These are phyloP conservation scores for Diarsia mendica DNA, from an alignment of 2,888 invertebrate genomes.

Conservation along the genomic window DNA sequence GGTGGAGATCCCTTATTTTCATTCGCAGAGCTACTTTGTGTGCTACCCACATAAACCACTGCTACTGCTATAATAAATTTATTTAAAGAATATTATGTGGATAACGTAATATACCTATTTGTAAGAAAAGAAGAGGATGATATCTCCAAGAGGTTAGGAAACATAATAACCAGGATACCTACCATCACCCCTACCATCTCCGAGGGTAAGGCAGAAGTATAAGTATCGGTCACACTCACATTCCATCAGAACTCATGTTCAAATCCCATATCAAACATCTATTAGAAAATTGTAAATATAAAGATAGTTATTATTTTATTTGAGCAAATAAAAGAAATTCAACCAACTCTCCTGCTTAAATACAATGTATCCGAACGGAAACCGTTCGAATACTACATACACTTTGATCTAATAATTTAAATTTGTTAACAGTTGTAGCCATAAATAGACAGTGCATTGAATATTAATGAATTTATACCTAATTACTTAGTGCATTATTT, in stretches of 20 bases:
- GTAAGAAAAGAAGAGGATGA: too few relatives aligned
- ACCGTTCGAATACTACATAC: conserved; percentile 38
- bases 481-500: not conserved
- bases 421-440: not conserved
- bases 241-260: not conserved
- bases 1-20: too few relatives aligned
- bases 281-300: not conserved
- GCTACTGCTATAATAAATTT: too few relatives aligned
- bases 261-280: not conserved
- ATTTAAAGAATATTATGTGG: too few relatives aligned
- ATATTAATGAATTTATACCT: not conserved
- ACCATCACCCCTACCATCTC: not conserved
- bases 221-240: not conserved
- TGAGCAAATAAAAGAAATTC: not conserved
- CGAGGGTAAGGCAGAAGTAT: not conserved
- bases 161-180: not conserved
- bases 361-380: conserved; percentile 44
- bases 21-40: too few relatives aligned
- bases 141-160: not conserved
- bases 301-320: not conserved
- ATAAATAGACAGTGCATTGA: not conserved
- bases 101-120: too few relatives aligned
- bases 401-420: not conserved
- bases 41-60: too few relatives aligned
- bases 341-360: not conserved